These are phyloP conservation scores for Holacanthella duospinosa DNA, from an alignment of 2,888 invertebrate genomes.

Conservation along the genomic window DNA sequence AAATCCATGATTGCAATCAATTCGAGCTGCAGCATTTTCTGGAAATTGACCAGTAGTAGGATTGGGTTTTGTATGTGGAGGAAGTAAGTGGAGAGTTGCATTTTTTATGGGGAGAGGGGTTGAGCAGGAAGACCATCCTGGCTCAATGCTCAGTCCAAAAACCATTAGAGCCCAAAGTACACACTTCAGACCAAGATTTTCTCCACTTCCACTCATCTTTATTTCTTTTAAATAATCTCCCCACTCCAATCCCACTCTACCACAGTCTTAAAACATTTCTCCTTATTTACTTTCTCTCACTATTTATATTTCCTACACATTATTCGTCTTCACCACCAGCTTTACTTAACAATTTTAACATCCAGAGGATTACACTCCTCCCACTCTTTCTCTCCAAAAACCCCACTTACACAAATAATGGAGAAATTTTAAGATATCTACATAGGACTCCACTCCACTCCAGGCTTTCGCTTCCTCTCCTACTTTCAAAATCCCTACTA, in stretches of 20 bases:
- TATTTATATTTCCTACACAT: too few species aligned
- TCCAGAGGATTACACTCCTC: too few species aligned
- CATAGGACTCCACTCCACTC: too few species aligned
- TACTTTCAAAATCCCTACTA: too few species aligned
- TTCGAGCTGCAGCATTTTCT: background rate
- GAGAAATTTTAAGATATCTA: too few species aligned
- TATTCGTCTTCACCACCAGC: too few species aligned
- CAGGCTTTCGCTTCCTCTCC: too few species aligned
- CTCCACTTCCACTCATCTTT: conserved; percentile 4
- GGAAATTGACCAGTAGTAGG: background rate
- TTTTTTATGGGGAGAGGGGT: background rate
- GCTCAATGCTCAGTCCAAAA: conserved; percentile 2
- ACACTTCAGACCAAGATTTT: background rate
- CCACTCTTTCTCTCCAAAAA: too few species aligned
- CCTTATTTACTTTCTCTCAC: background rate
- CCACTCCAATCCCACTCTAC: background rate
- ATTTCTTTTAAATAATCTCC: background rate
- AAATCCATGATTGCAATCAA: conserved; percentile 5
- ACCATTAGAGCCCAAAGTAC: background rate
- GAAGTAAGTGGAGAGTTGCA: conserved; percentile 3
- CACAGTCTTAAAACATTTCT: background rate
- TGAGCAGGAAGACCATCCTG: conserved; percentile 6
- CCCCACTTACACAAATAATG: too few species aligned
- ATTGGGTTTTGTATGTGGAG: background rate
- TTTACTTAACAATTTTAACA: too few species aligned